Evolutionary conservation across 2,113 vertebrate species (phyloP).

Genomic region (Malaclemys terrapin): DNA sequence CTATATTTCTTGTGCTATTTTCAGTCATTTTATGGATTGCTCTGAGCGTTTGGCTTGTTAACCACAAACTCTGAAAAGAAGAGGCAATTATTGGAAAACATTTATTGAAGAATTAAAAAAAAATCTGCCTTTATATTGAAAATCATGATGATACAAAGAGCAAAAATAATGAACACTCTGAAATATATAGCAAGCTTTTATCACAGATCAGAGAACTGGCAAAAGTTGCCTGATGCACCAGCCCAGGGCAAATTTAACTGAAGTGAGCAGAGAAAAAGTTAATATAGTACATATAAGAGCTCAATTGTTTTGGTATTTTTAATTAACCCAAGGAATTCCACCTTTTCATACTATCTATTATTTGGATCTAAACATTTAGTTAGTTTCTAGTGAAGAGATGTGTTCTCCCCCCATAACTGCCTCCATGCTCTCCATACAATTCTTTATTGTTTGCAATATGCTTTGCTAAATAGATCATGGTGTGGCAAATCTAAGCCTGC

Average conservation of each 20-base stretch:
- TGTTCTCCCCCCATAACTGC: neutral
- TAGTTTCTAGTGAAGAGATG: neutral
- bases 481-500: neutral
- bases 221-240: neutral
- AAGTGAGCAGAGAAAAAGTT: neutral
- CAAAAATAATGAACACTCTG: neutral
- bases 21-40: neutral
- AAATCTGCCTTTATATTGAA: neutral
- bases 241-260: neutral
- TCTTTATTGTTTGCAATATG: neutral
- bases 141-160: neutral
- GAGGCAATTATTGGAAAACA: neutral
- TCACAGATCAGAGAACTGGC: neutral
- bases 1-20: neutral
- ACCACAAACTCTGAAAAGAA: conserved; percentile 4
- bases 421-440: neutral
- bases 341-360: neutral
- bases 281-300: neutral
- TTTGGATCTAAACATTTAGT: neutral
- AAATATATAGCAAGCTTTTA: neutral
- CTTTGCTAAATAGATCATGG: neutral
- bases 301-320: neutral
- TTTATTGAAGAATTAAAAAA: neutral
- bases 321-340: neutral
- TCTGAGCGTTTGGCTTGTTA: conserved; percentile 23